Base-by-base conservation (phyloP, 2,797 vertebrate species). In the Mareca penelope region DNA sequence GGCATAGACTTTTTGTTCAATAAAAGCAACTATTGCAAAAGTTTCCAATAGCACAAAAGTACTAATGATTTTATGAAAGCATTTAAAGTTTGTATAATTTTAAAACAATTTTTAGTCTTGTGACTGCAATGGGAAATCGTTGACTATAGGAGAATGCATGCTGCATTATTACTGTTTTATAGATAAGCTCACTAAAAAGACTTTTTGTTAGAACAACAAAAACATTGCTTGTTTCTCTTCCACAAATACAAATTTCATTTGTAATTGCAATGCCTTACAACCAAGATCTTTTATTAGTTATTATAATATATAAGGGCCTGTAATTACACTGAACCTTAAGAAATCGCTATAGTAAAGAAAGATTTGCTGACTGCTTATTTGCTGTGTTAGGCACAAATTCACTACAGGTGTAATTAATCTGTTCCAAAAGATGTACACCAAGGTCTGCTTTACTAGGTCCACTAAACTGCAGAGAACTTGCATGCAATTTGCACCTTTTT, bases 61-160 rank as follows among this genome's bases (percentile, higher is more conserved):
- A 92, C 71, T 95, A 97, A 92, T 95, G 85, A 95, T 89, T 95
- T 92, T 87, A 95, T 90, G 71, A 94, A 90, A 60, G 63, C 64
- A 90, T 50, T 12, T 77, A 22, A 94, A 95, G 78, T 94, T 88
- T 55, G 67, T 77, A 35, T 72, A 70, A 88, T 89, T 87, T 64
- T 52, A 77, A 92, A 96, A 84, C 29, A 85, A 79, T 93, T 82
- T 85, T 67, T 33, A 57, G 55, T 39, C 35, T 37, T 37, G 12
- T 42, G 40, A 87, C 40, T 94, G 70, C 63, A 87, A 72, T 12
- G n/a, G 59, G 55, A 85, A 91, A 67, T 2, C 2, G 59, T 50
- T 80, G 84, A 40, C 42, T 5, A n/a, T 31, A 14, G 33, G 42
- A 86, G 78, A 85, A 90, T 22, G 64, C 40, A 33, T 89, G 83